Evolutionary conservation across 2,797 vertebrate genomes (phyloP).

Genomic region (Glossophaga mutica): DNA sequence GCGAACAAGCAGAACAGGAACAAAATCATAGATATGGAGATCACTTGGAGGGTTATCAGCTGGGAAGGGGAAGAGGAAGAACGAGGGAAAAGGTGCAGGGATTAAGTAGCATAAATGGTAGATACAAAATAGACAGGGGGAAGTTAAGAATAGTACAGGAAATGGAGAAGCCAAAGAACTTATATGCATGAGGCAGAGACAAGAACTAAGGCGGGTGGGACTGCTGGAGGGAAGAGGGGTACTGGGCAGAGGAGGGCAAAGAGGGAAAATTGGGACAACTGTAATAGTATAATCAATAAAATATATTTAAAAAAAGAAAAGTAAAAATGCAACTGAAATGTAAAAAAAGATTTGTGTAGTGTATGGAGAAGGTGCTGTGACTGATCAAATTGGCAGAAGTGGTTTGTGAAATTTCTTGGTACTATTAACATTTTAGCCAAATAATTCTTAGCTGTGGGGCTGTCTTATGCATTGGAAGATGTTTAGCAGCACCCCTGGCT

Average conservation of each 20-base stretch:
- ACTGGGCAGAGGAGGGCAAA: background rate
- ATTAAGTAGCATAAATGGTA: too few species aligned
- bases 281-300: background rate
- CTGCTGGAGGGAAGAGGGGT: background rate
- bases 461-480: background rate
- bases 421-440: background rate
- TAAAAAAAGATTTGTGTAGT: background rate
- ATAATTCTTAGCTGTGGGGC: background rate
- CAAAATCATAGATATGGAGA: too few species aligned
- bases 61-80: too few species aligned
- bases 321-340: background rate
- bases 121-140: too few species aligned
- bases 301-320: background rate
- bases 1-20: too few species aligned
- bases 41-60: too few species aligned
- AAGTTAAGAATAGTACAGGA: too few species aligned
- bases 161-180: background rate
- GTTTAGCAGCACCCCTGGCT: background rate
- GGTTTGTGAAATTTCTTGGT: background rate
- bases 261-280: background rate
- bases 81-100: too few species aligned
- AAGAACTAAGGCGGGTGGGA: too few species aligned
- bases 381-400: background rate
- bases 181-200: too few species aligned
- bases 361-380: background rate